Evolutionary conservation across 2,797 vertebrate species (phyloP).

Genomic region (Hoplostethus atlanticus): DNA sequence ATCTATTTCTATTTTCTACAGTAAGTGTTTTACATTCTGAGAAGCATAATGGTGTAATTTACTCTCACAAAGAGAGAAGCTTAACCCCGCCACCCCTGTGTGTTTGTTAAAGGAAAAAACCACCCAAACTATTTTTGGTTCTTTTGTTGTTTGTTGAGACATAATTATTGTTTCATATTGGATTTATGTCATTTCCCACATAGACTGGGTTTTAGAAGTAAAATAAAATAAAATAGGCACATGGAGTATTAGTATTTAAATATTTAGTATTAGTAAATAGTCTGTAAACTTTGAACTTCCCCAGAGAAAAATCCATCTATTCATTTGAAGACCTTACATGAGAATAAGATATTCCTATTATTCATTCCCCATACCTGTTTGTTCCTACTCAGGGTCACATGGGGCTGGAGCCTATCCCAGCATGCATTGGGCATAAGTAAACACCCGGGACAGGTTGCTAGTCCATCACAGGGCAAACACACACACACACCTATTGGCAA

Average conservation of each 20-base stretch:
- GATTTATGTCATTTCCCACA: too few relatives aligned
- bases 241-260: neutral
- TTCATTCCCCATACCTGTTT: too few relatives aligned
- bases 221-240: neutral
- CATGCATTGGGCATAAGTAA: too few relatives aligned
- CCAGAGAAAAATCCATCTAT: neutral
- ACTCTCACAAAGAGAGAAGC: neutral
- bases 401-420: too few relatives aligned
- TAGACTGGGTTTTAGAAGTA: neutral
- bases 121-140: neutral
- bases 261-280: neutral
- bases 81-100: neutral
- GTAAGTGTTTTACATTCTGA: conserved; percentile 1
- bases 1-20: neutral
- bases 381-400: too few relatives aligned
- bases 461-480: too few relatives aligned
- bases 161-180: too few relatives aligned
- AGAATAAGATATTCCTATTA: too few relatives aligned
- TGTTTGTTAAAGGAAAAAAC: neutral
- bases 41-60: neutral
- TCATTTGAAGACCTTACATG: neutral
- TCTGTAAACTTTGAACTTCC: neutral
- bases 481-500: too few relatives aligned
- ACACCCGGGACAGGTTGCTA: too few relatives aligned
- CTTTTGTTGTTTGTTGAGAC: too few relatives aligned